Percentiles rank a stretch among this genome's conserved stretches.
Evolutionary conservation across 2,888 invertebrate genomes (phyloP).

Genomic region (Cerastis rubricosa): DNA sequence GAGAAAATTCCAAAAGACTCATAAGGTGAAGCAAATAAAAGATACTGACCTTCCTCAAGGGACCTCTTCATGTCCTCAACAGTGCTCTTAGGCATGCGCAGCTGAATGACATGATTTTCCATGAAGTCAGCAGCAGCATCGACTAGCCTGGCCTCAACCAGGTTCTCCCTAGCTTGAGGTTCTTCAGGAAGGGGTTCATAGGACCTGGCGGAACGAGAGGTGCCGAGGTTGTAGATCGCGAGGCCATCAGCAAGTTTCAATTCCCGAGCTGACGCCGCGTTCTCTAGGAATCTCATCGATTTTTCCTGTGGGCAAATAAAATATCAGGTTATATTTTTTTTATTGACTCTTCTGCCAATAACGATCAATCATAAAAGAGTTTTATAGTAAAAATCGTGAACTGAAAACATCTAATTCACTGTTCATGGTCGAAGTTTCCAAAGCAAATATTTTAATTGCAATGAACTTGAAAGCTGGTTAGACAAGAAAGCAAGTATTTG

Average conservation of each 20-base stretch:
- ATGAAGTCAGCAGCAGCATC: slow-evolving; percentile 95
- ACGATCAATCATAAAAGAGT: not conserved
- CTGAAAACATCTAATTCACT: not conserved
- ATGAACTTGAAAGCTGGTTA: slow-evolving; percentile 46
- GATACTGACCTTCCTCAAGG: slow-evolving; percentile 94
- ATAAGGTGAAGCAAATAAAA: too few species aligned
- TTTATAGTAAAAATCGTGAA: not conserved
- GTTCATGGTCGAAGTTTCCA: not conserved
- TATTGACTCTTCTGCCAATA: not conserved
- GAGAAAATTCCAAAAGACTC: not conserved
- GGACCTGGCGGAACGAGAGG: slow-evolving; percentile 90
- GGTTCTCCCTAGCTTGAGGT: slow-evolving; percentile 93
- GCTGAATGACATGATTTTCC: slow-evolving; percentile 95
- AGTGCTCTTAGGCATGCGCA: slow-evolving; percentile 94
- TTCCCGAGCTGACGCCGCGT: slow-evolving; percentile 87
- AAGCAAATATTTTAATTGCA: slow-evolving; percentile 22
- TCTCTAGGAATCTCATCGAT: slow-evolving; percentile 93
- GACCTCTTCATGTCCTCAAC: slow-evolving; percentile 94
- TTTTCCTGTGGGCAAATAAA: slow-evolving; percentile 90
- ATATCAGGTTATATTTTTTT: not conserved
- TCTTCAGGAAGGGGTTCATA: slow-evolving; percentile 93
- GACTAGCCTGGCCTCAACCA: slow-evolving; percentile 93
- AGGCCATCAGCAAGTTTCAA: slow-evolving; percentile 91
- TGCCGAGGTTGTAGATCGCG: slow-evolving; percentile 87
- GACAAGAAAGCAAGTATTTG: slow-evolving; percentile 41